Evolutionary conservation across 1,140 invertebrate genomes (phyloP), one percentile per base, ranked within the genome.

Genomic region (Drosophila repletoides): DNA sequence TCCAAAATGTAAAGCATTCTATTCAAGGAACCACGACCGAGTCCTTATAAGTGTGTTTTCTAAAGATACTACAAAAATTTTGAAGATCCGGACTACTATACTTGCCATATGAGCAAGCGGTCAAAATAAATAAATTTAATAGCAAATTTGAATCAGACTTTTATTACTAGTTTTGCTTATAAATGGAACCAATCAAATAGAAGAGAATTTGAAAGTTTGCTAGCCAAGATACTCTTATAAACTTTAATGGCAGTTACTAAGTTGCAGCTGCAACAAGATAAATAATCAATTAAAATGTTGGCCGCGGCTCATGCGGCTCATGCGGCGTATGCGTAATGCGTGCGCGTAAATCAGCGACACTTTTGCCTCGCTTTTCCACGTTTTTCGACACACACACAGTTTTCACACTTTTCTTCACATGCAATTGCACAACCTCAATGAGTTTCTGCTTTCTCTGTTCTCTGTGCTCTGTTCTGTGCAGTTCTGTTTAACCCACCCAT

Each of bases 201-300:
- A n/a, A n/a, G n/a, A n/a, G n/a, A n/a, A n/a, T n/a, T n/a, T n/a
- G n/a, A n/a, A n/a, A n/a, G n/a, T n/a, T 55, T 55, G 38, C 52
- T 10, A 15, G 5, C 12, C 9, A 22, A 40, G 36, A 53, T 41
- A 40, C 26, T 31, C 34, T 12, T 33, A 51, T 51, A 26, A 51
- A 51, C 19, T 36, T 52, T 36, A 21, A 22, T 31, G 48, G 19
- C 33, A 24, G 31, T 24, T 28, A 19, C 29, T n/a, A n/a, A 41
- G 15, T 28, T 5, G 21, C 28, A 28, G 12, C 19, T 5, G 31
- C 19, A 41, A 33, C 40, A 67, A 76, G 61, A 76, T 76, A 81
- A 64, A 80, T 69, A 81, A 83, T 81, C 77, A 81, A 81, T 81
- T 83, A 83, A 81, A 72, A 49, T 64, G 63, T 68, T 64, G 52